Evolutionary conservation across 2,888 invertebrate genomes (phyloP).

Genomic region (Leptopterna dolabrata): DNA sequence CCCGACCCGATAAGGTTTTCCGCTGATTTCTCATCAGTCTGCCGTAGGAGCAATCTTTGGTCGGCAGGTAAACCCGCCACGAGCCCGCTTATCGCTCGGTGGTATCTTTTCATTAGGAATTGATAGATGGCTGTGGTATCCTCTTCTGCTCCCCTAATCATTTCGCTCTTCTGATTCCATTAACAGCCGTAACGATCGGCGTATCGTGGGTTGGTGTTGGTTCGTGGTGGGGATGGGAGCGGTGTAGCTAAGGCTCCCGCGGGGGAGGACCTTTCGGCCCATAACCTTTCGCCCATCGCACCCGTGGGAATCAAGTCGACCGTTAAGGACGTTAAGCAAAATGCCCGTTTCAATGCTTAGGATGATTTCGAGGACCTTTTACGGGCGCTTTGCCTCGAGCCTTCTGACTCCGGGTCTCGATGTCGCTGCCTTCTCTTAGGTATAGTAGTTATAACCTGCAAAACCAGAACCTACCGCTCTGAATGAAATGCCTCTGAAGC

Average conservation of each 20-base stretch:
- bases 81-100: not conserved
- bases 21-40: slow-evolving; percentile 24
- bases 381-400: not conserved
- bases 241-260: not conserved
- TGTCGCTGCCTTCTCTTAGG: slow-evolving; percentile 4
- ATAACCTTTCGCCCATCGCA: slow-evolving; percentile 38
- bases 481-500: not conserved
- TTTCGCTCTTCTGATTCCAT: slow-evolving; percentile 46
- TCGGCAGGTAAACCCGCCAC: not conserved
- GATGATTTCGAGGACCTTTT: slow-evolving; percentile 32
- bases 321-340: slow-evolving; percentile 32
- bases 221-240: too few species aligned
- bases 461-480: not conserved
- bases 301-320: slow-evolving; percentile 33
- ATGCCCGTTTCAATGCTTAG: slow-evolving; percentile 34
- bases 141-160: slow-evolving; percentile 46
- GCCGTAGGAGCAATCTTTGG: slow-evolving; percentile 21
- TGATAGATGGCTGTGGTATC: slow-evolving; percentile 45
- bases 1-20: not conserved
- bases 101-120: slow-evolving; percentile 49
- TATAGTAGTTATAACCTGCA: not conserved
- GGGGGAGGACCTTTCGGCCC: not conserved
- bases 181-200: slow-evolving; percentile 42
- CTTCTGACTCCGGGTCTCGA: not conserved
- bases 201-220: too few species aligned